Evolutionary conservation across 2,888 invertebrate species (phyloP).

Genomic region (Ophion ventricosus): DNA sequence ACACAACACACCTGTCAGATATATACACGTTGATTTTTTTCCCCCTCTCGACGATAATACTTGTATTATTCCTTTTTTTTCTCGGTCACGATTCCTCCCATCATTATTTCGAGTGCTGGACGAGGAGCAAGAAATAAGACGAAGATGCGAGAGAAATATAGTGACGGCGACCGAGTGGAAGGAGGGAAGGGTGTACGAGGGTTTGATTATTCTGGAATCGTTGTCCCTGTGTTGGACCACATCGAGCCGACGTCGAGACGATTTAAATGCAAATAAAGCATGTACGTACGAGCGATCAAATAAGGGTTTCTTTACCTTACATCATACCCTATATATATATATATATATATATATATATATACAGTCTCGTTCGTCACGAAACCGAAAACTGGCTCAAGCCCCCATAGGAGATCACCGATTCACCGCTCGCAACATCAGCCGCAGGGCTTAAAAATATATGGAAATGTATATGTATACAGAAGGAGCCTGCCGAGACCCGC

Average conservation of each 20-base stretch:
- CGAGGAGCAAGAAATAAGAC: background rate
- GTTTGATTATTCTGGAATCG: slow-evolving; percentile 22
- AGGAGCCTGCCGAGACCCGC: slow-evolving; percentile 2
- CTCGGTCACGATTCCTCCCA: background rate
- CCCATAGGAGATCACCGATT: slow-evolving; percentile 25
- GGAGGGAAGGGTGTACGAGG: background rate
- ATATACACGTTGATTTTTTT: slow-evolving; percentile 17
- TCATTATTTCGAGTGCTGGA: slow-evolving; percentile 32
- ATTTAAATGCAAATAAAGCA: slow-evolving; percentile 62
- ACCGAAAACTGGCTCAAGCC: slow-evolving; percentile 39
- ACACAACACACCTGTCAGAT: slow-evolving; percentile 28
- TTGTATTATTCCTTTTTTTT: slow-evolving; percentile 37
- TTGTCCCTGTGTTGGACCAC: slow-evolving; percentile 23
- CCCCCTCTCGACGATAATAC: slow-evolving; percentile 38
- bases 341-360: background rate
- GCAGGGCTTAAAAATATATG: slow-evolving; percentile 48
- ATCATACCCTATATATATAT: background rate
- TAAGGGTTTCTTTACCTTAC: slow-evolving; percentile 30
- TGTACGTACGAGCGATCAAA: slow-evolving; percentile 44
- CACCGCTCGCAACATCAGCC: slow-evolving; percentile 5
- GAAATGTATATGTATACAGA: slow-evolving; percentile 9
- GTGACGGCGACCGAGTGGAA: slow-evolving; percentile 11
- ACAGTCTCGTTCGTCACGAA: slow-evolving; percentile 32
- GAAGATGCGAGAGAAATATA: slow-evolving; percentile 11
- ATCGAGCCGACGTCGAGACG: slow-evolving; percentile 35